Evolutionary conservation across 2,797 vertebrate genomes (phyloP).

Genomic region (Orestias chungarensis): DNA sequence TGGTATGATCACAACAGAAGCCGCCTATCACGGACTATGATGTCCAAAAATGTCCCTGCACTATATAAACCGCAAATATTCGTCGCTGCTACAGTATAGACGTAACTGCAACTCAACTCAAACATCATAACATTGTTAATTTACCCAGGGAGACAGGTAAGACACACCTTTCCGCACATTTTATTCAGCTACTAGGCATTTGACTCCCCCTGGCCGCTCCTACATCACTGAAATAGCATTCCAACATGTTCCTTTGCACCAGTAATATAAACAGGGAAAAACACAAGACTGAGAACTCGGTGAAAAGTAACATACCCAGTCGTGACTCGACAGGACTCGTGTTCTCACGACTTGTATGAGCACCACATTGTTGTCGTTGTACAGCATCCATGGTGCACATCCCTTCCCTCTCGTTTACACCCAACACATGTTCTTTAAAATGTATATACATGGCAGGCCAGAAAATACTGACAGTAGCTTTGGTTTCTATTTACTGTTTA

Average conservation of each 20-base stretch:
- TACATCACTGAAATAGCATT: no score
- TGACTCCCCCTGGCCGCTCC: neutral
- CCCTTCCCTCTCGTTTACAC: no score
- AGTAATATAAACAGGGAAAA: neutral
- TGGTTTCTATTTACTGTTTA: neutral
- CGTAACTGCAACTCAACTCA: no score
- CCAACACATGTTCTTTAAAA: neutral
- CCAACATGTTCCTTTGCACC: neutral
- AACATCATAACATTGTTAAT: neutral
- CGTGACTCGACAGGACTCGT: neutral
- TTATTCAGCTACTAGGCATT: neutral
- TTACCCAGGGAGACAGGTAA: neutral
- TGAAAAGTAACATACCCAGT: neutral
- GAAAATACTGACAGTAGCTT: neutral
- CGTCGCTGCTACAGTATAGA: neutral
- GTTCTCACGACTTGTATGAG: no score
- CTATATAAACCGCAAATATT: neutral
- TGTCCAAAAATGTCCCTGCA: no score
- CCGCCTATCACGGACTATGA: no score
- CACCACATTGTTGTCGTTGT: no score
- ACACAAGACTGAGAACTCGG: neutral
- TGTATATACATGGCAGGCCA: neutral
- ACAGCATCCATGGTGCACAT: no score
- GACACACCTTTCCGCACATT: neutral
- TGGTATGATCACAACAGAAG: no score